These are phyloP conservation scores for Myzus persicae DNA, from an alignment of 1,140 invertebrate genomes.

Conservation along the genomic window DNA sequence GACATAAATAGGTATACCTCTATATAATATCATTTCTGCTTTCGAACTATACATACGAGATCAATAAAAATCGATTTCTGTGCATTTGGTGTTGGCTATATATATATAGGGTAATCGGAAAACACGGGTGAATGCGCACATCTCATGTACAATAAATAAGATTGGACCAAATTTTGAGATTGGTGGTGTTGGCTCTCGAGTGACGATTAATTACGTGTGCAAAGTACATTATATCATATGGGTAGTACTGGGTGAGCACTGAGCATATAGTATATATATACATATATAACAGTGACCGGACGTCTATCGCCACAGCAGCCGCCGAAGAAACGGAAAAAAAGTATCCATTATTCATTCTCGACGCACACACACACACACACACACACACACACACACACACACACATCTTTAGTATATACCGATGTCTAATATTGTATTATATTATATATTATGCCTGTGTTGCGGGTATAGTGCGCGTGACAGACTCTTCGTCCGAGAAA, in stretches of 20 bases:
- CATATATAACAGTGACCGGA: not conserved
- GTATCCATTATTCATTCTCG: slow-evolving; percentile 29
- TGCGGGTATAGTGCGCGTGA: not conserved
- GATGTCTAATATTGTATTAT: not conserved
- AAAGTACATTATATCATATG: not conserved
- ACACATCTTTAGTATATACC: not conserved
- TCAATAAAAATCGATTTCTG: not conserved
- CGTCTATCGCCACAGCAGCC: not conserved
- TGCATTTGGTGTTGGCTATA: not conserved
- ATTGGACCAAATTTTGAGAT: not conserved
- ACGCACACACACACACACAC: no score
- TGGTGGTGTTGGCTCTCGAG: not conserved
- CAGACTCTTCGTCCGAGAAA: not conserved
- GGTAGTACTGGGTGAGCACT: no score
- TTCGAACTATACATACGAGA: not conserved
- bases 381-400: no score
- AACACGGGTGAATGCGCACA: not conserved
- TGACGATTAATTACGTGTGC: not conserved
- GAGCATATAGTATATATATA: not conserved
- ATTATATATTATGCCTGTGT: slow-evolving; percentile 1
- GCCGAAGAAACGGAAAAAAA: not conserved
- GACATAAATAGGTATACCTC: no score
- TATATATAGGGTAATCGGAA: no score
- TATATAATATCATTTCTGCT: not conserved
- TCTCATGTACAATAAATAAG: not conserved